Evolutionary conservation across 2,113 vertebrate genomes (phyloP), one percentile per base, ranked within the genome.

Genomic region (Podarcis cretensis): DNA sequence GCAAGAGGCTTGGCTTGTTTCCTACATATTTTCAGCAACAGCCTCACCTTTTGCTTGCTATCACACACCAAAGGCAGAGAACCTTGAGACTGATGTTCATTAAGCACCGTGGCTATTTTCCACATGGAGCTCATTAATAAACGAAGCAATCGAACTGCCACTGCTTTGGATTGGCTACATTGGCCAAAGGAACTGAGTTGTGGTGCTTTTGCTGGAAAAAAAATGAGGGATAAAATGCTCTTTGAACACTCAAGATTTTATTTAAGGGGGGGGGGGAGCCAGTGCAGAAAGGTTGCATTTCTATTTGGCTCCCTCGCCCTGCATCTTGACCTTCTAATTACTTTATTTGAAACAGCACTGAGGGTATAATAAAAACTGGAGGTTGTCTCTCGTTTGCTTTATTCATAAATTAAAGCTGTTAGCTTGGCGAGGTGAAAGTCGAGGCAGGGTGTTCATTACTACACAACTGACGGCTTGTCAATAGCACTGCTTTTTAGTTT

Each of bases 391-490:
- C 96, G 93, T 97, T 96, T 95, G 96, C 96, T 97, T 97, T 97
- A 97, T 97, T 84, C 97, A 96, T 98, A 98, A 98, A 97, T 97
- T 98, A 98, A 97, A 97, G 96, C 97, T 96, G 97, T 96, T 95
- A 94, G 96, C 96, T 96, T 95, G 95, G 93, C 78, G 96, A 96
- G 97, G 97, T 97, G 97, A 97, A 97, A 95, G 97, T 96, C 94
- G 93, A 96, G 97, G 96, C 95, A 96, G 96, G 95, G 96, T 96
- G 97, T 98, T 98, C 98, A 98, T 98, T 98, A 98, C 96, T 27
- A 95, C 96, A 94, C 97, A 94, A 96, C 96, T 98, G 98, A 98
- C 97, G 97, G 98, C 97, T 98, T 97, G 98, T 99, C 98, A 99
- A 98, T 98, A 97, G 96, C 95, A 92, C 91, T 94, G 97, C 97